Conservation (phyloP, 2,797 vertebrate species). For the Enteromius unitaeniatus region DNA sequence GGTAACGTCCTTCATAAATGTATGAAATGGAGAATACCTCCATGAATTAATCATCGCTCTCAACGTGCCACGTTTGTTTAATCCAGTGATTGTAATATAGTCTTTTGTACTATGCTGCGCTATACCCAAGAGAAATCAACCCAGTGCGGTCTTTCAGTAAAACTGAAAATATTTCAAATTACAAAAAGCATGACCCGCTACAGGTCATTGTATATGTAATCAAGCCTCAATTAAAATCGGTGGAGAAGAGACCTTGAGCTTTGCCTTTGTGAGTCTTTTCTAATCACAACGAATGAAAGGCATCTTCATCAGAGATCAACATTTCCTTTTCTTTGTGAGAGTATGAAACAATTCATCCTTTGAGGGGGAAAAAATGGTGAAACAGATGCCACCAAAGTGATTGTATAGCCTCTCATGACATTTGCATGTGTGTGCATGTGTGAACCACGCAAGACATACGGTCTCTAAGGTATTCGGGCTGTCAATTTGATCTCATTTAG, state of each 20-base stretch:
- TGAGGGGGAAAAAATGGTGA: neutral
- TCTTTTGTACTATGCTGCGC: slow-evolving; percentile 32
- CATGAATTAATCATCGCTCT: slow-evolving; percentile 57
- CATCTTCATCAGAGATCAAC: slow-evolving; percentile 30
- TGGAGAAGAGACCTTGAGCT: neutral
- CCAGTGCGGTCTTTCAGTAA: slow-evolving; percentile 39
- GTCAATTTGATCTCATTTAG: slow-evolving; percentile 56
- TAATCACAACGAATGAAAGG: slow-evolving; percentile 8
- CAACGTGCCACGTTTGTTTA: slow-evolving; percentile 54
- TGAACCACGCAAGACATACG: slow-evolving; percentile 19
- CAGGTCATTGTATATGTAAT: slow-evolving; percentile 42
- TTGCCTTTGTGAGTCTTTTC: slow-evolving; percentile 11
- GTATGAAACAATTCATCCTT: slow-evolving; percentile 23
- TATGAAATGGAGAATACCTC: slow-evolving; percentile 49
- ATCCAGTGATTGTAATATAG: slow-evolving; percentile 53
- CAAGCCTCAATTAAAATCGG: slow-evolving; percentile 29
- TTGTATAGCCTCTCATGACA: slow-evolving; percentile 38
- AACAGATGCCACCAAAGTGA: slow-evolving; percentile 44
- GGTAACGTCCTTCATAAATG: slow-evolving; percentile 56
- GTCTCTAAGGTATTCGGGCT: slow-evolving; percentile 43
- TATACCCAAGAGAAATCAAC: slow-evolving; percentile 54
- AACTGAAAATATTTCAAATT: slow-evolving; percentile 41
- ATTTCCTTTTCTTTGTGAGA: slow-evolving; percentile 1
- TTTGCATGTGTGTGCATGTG: slow-evolving; percentile 38
- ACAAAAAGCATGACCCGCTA: slow-evolving; percentile 23